phyloP scores from a whole-genome alignment of 2,113 vertebrate species.

The Varanus komodoensis region DNA sequence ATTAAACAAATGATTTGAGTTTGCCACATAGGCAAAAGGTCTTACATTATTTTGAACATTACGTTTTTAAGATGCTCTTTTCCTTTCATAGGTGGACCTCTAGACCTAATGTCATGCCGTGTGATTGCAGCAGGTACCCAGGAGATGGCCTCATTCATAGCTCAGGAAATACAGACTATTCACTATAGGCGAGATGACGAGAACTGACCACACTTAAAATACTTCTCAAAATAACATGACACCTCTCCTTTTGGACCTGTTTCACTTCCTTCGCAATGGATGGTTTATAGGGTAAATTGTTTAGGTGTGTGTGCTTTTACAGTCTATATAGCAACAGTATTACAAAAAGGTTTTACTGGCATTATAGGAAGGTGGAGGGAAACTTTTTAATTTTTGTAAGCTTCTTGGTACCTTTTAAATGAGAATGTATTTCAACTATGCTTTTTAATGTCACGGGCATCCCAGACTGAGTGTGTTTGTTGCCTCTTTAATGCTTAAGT shows the following conservation, averaged over 20 bases:
- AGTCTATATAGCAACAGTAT: constrained; percentile 53
- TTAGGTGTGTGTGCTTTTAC: constrained; percentile 33
- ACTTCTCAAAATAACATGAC: not conserved
- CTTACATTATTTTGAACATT: not conserved
- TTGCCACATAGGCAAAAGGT: not conserved
- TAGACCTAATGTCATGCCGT: constrained; percentile 90
- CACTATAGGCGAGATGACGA: constrained; percentile 84
- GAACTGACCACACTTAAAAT: constrained; percentile 56
- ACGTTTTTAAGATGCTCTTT: not conserved
- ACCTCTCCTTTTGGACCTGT: constrained; percentile 33
- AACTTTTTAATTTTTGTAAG: constrained; percentile 63
- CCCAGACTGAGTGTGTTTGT: constrained; percentile 55
- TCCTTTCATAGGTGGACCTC: constrained; percentile 81
- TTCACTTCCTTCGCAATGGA: constrained; percentile 34
- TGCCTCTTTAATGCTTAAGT: constrained; percentile 61
- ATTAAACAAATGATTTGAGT: not conserved
- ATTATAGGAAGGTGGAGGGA: constrained; percentile 23
- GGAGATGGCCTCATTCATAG: constrained; percentile 84
- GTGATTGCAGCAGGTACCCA: constrained; percentile 86
- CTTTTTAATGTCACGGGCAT: constrained; percentile 48
- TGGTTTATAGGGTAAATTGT: constrained; percentile 46
- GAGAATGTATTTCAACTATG: constrained; percentile 52
- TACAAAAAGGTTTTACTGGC: constrained; percentile 65
- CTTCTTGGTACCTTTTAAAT: constrained; percentile 57
- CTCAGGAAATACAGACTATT: constrained; percentile 86